Conservation (phyloP, 2,888 invertebrate species). For the Clostera curtula region DNA sequence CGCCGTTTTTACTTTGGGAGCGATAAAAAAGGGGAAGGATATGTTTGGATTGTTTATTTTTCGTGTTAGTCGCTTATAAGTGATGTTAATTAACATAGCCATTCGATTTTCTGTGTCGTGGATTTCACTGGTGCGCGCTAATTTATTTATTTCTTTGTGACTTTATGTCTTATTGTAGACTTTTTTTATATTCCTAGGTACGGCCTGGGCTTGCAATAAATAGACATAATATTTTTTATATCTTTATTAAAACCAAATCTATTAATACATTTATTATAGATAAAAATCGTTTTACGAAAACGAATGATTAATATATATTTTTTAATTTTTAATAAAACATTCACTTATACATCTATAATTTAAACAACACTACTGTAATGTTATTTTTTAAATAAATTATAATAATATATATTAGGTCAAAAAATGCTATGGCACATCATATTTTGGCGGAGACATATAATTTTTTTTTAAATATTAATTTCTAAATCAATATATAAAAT, state of each 20-base stretch:
- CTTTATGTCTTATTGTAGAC: neutral
- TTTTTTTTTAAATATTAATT: conserved; percentile 1
- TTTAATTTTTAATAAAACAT: conserved; percentile 13
- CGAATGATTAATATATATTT: conserved; percentile 17
- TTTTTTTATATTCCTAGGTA: neutral
- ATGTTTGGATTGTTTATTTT: conserved; percentile 68
- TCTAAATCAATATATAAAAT: neutral
- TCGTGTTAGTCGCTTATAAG: conserved; percentile 70
- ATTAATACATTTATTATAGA: conserved; percentile 54
- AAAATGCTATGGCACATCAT: conserved; percentile 15
- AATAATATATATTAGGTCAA: neutral
- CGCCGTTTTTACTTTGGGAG: conserved; percentile 58
- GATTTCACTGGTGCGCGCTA: conserved; percentile 46
- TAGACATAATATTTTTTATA: conserved; percentile 15
- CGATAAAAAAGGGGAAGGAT: conserved; percentile 71
- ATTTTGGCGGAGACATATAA: conserved; percentile 13
- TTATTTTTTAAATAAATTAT: conserved; percentile 7
- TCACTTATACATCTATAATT: conserved; percentile 9
- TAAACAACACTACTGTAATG: conserved; percentile 12
- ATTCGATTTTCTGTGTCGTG: conserved; percentile 44
- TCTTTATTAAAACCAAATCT: conserved; percentile 70
- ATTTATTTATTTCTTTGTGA: conserved; percentile 35
- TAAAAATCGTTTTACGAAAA: conserved; percentile 27
- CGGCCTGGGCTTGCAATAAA: conserved; percentile 7
- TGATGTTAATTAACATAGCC: conserved; percentile 66